Percentiles rank a stretch among this genome's conserved stretches.
Conservation (phyloP, 2,888 invertebrate genomes). For the Eristalis pertinax region DNA sequence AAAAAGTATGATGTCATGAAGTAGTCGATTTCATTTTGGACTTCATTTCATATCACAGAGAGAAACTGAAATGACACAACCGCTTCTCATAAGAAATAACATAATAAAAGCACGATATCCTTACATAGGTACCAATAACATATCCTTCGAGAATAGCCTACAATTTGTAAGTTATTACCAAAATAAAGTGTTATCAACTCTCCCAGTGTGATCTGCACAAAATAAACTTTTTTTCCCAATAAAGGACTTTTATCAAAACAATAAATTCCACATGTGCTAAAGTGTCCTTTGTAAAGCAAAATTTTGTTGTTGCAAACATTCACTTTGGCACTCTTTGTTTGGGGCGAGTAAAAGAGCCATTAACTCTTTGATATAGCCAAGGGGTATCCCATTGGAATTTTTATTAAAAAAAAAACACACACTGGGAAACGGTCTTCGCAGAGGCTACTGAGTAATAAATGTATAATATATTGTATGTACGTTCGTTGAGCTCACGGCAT, state of each 20-base stretch:
- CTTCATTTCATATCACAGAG: background rate
- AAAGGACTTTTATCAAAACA: constrained; percentile 35
- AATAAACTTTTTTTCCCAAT: constrained; percentile 12
- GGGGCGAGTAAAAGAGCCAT: constrained; percentile 19
- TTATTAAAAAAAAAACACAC: constrained; percentile 25
- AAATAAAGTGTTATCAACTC: constrained; percentile 26
- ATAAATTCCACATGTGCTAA: constrained; percentile 32
- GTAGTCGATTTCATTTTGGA: background rate
- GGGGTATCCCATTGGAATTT: constrained; percentile 23
- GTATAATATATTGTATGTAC: background rate
- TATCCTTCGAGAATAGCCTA: constrained; percentile 16
- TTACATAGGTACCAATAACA: background rate
- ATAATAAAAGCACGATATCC: background rate
- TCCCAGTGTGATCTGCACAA: background rate
- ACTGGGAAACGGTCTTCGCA: background rate
- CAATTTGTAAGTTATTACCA: constrained; percentile 23
- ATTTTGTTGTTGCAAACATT: constrained; percentile 6
- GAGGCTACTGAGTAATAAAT: constrained; percentile 9
- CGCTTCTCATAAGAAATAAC: background rate
- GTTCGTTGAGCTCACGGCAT: background rate
- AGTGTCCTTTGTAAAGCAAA: constrained; percentile 9
- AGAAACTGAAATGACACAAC: background rate
- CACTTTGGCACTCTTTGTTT: constrained; percentile 8
- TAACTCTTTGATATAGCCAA: constrained; percentile 37
- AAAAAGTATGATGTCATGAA: background rate